phyloP scores from a whole-genome alignment of 2,888 invertebrate species.

The Yponomeuta malinellus region DNA sequence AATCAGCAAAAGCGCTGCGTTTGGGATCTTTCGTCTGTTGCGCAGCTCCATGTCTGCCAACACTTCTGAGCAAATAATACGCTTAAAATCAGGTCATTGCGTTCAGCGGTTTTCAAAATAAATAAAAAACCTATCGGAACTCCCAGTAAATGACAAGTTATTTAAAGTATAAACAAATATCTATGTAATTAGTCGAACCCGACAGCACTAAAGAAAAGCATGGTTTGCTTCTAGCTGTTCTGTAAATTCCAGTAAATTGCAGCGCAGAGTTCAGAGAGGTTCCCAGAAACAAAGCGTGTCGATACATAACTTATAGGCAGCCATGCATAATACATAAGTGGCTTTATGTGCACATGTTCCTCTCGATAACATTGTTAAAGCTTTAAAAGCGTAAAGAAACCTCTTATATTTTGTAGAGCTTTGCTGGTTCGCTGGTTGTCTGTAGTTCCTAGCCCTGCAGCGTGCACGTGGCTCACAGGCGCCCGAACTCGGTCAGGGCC shows the following conservation, averaged over 20 bases:
- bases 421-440: not conserved
- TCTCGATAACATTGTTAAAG: not conserved
- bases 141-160: too few species aligned
- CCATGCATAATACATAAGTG: not conserved
- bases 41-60: not conserved
- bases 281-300: not conserved
- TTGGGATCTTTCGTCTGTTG: not conserved
- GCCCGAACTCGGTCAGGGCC: slow-evolving; percentile 13
- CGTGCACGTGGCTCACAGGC: not conserved
- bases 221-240: not conserved
- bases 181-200: too few species aligned
- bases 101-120: not conserved
- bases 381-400: not conserved
- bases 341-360: not conserved
- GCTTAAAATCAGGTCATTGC: not conserved
- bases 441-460: slow-evolving; percentile 1
- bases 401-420: not conserved
- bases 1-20: not conserved
- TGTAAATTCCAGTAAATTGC: not conserved
- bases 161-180: too few species aligned
- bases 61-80: not conserved
- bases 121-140: not conserved
- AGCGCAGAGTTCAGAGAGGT: not conserved
- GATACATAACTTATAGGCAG: not conserved
- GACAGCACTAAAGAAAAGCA: too few species aligned